A percentile compares a stretch with the other conserved stretches of the same genome.
These are phyloP conservation scores for Neotragus moschatus DNA, from an alignment of 2,113 vertebrate genomes.

Conservation along the genomic window DNA sequence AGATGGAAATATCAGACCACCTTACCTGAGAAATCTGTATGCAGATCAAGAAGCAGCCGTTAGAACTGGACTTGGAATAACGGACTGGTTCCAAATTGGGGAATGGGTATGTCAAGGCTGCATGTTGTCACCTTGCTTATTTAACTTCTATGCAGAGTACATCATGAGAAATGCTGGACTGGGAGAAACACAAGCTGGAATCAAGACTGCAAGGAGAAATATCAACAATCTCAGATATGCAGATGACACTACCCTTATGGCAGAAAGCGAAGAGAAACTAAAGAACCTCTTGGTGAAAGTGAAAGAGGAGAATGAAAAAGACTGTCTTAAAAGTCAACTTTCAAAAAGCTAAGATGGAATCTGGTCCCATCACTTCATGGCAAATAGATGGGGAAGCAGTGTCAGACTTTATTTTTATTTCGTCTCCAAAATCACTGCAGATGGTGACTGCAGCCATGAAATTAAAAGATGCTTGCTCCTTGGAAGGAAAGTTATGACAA, in stretches of 20 bases:
- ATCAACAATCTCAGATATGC: not conserved
- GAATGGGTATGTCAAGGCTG: not conserved
- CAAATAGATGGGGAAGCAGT: not conserved
- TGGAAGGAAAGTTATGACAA: not conserved
- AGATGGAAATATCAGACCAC: no score
- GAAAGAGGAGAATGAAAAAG: not conserved
- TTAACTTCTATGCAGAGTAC: not conserved
- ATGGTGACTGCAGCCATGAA: not conserved
- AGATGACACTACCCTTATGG: not conserved
- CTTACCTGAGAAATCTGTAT: no score
- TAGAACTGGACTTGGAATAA: no score
- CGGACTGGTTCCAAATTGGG: no score
- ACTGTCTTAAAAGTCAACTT: not conserved
- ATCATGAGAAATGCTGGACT: not conserved
- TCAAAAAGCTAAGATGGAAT: not conserved
- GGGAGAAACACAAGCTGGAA: not conserved
- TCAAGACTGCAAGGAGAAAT: not conserved
- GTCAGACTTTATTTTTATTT: not conserved
- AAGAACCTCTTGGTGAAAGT: not conserved
- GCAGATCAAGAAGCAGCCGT: no score
- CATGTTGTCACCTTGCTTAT: not conserved
- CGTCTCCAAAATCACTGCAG: not conserved
- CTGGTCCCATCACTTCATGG: not conserved
- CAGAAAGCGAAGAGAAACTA: not conserved
- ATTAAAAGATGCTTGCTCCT: not conserved